Evolutionary conservation across 1,140 invertebrate species (phyloP).

Genomic region (Thereuonema tuberculata): DNA sequence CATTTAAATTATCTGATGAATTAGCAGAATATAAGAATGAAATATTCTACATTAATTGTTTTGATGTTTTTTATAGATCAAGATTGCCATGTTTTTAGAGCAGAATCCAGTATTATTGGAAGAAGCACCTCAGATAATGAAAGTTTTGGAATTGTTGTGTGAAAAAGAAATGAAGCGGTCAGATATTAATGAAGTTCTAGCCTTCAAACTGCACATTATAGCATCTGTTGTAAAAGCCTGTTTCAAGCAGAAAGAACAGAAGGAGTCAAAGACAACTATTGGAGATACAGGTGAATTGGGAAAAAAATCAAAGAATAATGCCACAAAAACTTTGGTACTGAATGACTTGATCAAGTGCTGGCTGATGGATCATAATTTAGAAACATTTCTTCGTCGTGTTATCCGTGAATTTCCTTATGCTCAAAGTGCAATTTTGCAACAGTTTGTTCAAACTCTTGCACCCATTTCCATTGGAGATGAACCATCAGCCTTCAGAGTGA

Average conservation of each 20-base stretch:
- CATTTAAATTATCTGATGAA: not conserved
- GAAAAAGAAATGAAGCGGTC: conserved; percentile 73
- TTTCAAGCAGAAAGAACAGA: conserved; percentile 10
- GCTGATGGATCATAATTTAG: conserved; percentile 61
- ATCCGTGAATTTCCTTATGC: conserved; percentile 75
- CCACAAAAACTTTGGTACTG: too few relatives aligned
- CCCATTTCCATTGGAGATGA: conserved; percentile 40
- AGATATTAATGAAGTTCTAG: conserved; percentile 82
- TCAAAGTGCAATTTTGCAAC: conserved; percentile 70
- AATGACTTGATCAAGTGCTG: conserved; percentile 34
- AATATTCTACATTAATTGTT: conserved; percentile 1
- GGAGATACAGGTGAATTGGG: conserved; percentile 37
- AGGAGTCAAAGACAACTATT: conserved; percentile 32
- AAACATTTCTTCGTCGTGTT: conserved; percentile 64
- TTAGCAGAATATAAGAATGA: not conserved
- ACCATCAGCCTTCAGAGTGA: conserved; percentile 47
- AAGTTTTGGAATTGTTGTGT: conserved; percentile 67
- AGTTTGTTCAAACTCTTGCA: conserved; percentile 57
- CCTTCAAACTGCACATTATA: conserved; percentile 82
- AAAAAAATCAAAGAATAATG: too few relatives aligned
- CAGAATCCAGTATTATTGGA: conserved; percentile 53
- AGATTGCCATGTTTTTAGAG: conserved; percentile 60
- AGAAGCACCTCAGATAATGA: conserved; percentile 57
- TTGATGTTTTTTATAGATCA: too few relatives aligned
- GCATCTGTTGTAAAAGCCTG: conserved; percentile 55